Evolutionary conservation across 2,797 vertebrate genomes (phyloP).

Genomic region (Hydrolagus colliei): DNA sequence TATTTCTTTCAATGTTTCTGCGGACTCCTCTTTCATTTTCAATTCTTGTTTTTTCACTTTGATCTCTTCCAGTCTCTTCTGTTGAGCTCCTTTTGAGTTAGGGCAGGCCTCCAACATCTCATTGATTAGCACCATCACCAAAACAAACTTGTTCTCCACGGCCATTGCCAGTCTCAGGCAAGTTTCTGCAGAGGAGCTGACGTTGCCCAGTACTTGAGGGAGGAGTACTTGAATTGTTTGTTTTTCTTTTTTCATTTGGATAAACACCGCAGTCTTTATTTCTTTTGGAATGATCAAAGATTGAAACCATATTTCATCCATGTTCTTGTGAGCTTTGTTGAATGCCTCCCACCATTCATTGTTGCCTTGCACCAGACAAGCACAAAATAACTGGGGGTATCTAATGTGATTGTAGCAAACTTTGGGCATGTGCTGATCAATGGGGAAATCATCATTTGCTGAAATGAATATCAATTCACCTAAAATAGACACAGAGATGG

Average conservation of each 20-base stretch:
- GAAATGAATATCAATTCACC: too few relatives aligned
- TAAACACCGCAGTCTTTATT: constrained; percentile 36
- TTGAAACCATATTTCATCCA: constrained; percentile 39
- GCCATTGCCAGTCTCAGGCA: constrained; percentile 35
- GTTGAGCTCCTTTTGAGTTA: constrained; percentile 36
- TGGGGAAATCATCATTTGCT: constrained; percentile 30
- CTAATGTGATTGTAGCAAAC: constrained; percentile 35
- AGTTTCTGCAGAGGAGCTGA: constrained; percentile 34
- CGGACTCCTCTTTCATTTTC: constrained; percentile 25
- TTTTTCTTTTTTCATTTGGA: constrained; percentile 36
- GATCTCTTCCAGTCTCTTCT: constrained; percentile 32
- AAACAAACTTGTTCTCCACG: constrained; percentile 34
- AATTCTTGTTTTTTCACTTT: constrained; percentile 31
- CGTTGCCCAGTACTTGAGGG: constrained; percentile 37
- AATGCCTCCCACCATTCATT: constrained; percentile 43
- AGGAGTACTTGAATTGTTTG: constrained; percentile 35
- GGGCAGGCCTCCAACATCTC: constrained; percentile 39
- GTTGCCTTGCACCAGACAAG: constrained; percentile 44
- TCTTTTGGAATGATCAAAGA: constrained; percentile 37
- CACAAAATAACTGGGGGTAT: constrained; percentile 43
- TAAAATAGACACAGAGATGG: too few relatives aligned
- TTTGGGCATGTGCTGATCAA: constrained; percentile 22
- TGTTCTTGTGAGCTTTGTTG: constrained; percentile 42
- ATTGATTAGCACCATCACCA: constrained; percentile 39
- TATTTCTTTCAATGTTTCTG: constrained; percentile 19